Evolutionary conservation across 2,888 invertebrate genomes (phyloP).

Genomic region (Candidula unifasciata): DNA sequence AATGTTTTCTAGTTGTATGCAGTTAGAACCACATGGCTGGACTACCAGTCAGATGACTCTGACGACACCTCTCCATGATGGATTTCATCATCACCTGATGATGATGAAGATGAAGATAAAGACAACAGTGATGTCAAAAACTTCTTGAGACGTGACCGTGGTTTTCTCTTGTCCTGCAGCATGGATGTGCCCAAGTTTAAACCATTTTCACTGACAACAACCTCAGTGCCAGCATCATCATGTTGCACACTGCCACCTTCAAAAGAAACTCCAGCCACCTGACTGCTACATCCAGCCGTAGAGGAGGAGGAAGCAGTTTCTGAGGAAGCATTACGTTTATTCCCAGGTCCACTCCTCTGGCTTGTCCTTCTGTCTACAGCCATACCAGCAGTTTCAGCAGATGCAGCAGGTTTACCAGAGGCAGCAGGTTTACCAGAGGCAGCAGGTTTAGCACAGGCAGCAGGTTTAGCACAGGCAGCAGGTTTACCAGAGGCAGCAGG

Average conservation of each 20-base stretch:
- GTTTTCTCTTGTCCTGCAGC: conserved; percentile 53
- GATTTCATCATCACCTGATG: conserved; percentile 50
- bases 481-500: not conserved
- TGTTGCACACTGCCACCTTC: not conserved
- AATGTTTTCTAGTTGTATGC: too few relatives aligned
- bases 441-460: too few relatives aligned
- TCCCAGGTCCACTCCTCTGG: too few relatives aligned
- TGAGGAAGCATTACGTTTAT: not conserved
- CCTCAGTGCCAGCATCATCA: not conserved
- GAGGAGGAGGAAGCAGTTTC: not conserved
- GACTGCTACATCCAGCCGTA: too few relatives aligned
- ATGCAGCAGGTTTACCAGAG: too few relatives aligned
- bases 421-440: too few relatives aligned
- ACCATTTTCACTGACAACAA: not conserved
- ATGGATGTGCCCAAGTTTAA: conserved; percentile 37
- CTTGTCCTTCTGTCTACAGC: too few relatives aligned
- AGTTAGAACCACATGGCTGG: too few relatives aligned
- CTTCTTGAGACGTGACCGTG: conserved; percentile 51
- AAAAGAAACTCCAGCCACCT: not conserved
- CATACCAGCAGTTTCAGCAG: too few relatives aligned
- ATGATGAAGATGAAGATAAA: conserved; percentile 55
- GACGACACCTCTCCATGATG: conserved; percentile 7
- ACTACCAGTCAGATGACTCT: conserved; percentile 34
- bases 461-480: too few relatives aligned
- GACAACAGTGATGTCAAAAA: conserved; percentile 56